Evolutionary conservation across 2,113 vertebrate species (phyloP), one percentile per base, ranked within the genome.

Genomic region (Cololabis saira): DNA sequence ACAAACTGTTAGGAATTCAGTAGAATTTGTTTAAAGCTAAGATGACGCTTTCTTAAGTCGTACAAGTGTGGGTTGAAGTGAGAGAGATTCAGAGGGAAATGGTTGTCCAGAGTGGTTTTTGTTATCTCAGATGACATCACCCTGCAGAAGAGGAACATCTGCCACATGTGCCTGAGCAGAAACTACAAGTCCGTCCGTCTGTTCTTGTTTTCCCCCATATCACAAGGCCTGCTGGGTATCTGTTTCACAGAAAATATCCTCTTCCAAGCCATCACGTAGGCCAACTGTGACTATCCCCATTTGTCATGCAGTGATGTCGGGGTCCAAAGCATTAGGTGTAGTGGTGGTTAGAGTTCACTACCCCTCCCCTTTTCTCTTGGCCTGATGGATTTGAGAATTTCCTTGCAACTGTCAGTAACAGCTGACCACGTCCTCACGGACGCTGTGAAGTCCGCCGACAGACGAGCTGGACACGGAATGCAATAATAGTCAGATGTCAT

Each of bases 81-180:
- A 24, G 18, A 7, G 4, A 37, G 2, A 1, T 4, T 15, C 19
- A 12, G 7, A 9, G 4, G 27, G 10, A 4, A 13, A 15, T 21
- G 18, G 30, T 44, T 21, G 17, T 56, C 37, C 37, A 21, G 30
- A 18, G 15, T 33, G 21, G 58, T 62, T 33, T 37, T 71, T n/a
- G 57, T 73, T 76, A 66, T 87, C 80, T 61, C 49, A 7, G 63
- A 81, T 88, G 86, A 90, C 63, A 30, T 88, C 78, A 84, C 69
- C 8, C 61, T 61, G 44, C 55, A 74, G 68, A 85, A 69, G 72
- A 62, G 58, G 49, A 86, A 90, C 87, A 90, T 86, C 82, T 89
- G 83, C 1, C 49, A 17, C 40, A 45, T 19, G 19, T 17, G 74
- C 41, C 41, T 54, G 61, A 65, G 44, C 74, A 74, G 48, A 60